Evolutionary conservation across 2,113 vertebrate species (phyloP).

Genomic region (Prietella phreatophila): DNA sequence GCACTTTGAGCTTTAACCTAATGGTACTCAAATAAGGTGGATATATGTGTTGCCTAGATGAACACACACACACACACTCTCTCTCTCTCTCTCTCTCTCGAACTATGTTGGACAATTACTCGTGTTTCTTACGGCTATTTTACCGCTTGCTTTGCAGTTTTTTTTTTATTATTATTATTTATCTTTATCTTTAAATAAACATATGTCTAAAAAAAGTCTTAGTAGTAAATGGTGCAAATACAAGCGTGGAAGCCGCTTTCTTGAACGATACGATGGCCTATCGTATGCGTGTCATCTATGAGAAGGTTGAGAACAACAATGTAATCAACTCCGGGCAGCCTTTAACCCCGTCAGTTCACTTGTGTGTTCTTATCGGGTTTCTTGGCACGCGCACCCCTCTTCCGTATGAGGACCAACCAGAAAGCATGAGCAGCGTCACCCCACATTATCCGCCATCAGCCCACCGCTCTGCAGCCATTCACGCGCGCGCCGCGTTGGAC

Average conservation of each 20-base stretch:
- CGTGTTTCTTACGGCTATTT: background rate
- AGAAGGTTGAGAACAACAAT: background rate
- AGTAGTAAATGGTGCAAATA: background rate
- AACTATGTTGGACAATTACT: background rate
- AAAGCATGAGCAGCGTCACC: slow-evolving; percentile 24
- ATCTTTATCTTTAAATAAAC: background rate
- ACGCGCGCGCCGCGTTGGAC: background rate
- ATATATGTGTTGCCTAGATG: background rate
- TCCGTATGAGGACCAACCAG: slow-evolving; percentile 30
- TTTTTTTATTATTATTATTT: background rate
- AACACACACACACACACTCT: background rate
- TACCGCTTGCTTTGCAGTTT: background rate
- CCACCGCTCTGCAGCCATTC: slow-evolving; percentile 33
- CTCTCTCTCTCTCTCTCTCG: background rate
- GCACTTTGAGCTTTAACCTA: background rate
- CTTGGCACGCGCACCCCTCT: slow-evolving; percentile 20
- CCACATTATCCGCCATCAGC: slow-evolving; percentile 37
- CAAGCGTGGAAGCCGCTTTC: background rate
- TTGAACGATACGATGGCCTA: background rate
- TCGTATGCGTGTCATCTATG: background rate
- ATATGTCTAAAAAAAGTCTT: background rate
- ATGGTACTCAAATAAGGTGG: background rate
- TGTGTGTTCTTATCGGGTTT: slow-evolving; percentile 34
- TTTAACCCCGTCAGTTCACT: slow-evolving; percentile 20
- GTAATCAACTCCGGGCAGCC: slow-evolving; percentile 4